Percentiles rank a stretch among this genome's conserved stretches.
These are phyloP conservation scores for Anastrepha ludens DNA, from an alignment of 1,140 invertebrate genomes.

Conservation along the genomic window DNA sequence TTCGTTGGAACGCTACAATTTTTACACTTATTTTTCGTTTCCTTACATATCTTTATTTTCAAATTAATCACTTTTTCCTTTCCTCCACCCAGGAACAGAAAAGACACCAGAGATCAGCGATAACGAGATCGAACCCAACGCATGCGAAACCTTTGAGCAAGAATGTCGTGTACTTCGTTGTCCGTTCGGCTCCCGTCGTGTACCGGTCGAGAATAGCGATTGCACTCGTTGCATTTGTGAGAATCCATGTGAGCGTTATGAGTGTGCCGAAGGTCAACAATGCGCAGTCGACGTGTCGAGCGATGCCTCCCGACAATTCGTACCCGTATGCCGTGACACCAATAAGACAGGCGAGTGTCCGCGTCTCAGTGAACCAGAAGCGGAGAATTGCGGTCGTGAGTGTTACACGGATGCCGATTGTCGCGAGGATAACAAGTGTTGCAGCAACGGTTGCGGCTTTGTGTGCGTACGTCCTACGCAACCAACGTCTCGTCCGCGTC, in stretches of 20 bases:
- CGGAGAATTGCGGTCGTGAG: constrained; percentile 79
- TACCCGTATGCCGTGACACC: constrained; percentile 80
- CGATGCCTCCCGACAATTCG: constrained; percentile 74
- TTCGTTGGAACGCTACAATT: not conserved
- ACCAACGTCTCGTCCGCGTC: constrained; percentile 61
- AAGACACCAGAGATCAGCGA: not conserved
- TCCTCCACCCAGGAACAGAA: not conserved
- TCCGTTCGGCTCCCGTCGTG: constrained; percentile 85
- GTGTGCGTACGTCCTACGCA: constrained; percentile 80
- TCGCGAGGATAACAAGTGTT: constrained; percentile 85
- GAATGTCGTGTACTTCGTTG: constrained; percentile 81
- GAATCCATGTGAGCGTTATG: constrained; percentile 82
- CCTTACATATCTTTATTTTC: not conserved
- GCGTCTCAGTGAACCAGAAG: constrained; percentile 71
- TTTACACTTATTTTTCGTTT: not conserved
- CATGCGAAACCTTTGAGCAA: constrained; percentile 77
- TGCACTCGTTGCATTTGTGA: constrained; percentile 86
- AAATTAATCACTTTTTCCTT: constrained; percentile 57
- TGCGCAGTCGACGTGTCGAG: constrained; percentile 80
- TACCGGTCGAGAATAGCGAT: constrained; percentile 77
- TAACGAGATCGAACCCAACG: constrained; percentile 63
- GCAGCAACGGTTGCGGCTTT: constrained; percentile 84
- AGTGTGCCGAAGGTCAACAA: constrained; percentile 79
- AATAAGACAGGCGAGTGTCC: constrained; percentile 87
- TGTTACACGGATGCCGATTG: constrained; percentile 91